Conservation (phyloP, 2,888 invertebrate species). For the Perdita meconis region DNA sequence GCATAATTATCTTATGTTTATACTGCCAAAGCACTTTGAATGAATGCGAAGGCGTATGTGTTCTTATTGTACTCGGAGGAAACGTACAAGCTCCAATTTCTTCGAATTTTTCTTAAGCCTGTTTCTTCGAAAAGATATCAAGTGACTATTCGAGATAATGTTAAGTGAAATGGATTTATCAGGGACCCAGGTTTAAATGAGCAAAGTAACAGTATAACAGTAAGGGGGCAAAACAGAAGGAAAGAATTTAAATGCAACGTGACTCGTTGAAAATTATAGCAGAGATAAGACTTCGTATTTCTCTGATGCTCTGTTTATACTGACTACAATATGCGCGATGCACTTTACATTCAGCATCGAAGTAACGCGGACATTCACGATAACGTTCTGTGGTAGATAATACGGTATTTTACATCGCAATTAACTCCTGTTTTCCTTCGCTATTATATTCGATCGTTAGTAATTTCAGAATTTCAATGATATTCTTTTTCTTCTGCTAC, state of each 20-base stretch:
- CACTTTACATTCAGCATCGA: not conserved
- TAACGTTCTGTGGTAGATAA: constrained; percentile 1
- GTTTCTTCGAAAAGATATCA: not conserved
- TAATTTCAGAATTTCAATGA: not conserved
- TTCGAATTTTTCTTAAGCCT: not conserved
- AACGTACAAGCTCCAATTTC: not conserved
- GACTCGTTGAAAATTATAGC: not conserved
- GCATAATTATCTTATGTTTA: no score
- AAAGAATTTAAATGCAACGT: not conserved
- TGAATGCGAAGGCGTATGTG: no score
- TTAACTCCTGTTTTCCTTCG: not conserved
- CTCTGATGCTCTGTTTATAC: not conserved
- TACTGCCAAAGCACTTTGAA: no score
- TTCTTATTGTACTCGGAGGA: not conserved
- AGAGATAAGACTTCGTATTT: constrained; percentile 14
- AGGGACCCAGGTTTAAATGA: not conserved
- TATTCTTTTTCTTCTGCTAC: not conserved
- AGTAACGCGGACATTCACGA: constrained; percentile 15
- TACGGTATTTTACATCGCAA: not conserved
- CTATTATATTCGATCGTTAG: not conserved
- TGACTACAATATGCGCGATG: not conserved
- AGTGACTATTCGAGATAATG: not conserved
- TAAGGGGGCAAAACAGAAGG: not conserved
- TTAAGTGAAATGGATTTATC: not conserved
- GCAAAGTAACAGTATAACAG: not conserved